phyloP scores from a whole-genome alignment of 2,113 vertebrate species.

The Gavia stellata region DNA sequence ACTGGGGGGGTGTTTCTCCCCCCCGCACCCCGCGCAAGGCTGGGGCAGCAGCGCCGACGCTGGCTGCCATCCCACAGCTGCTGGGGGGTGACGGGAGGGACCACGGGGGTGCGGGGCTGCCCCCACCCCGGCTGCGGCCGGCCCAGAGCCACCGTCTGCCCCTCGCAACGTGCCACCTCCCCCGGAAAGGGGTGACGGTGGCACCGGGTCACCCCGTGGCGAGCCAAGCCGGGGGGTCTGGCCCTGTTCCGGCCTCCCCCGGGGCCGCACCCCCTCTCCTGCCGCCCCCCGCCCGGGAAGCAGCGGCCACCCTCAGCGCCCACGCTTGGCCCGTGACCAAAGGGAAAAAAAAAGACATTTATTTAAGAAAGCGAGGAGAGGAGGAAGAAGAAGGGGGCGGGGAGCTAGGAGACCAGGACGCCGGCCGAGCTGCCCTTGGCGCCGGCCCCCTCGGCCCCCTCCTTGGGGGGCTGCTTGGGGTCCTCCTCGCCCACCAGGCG shows the following conservation, averaged over 20 bases:
- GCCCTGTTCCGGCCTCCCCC: neutral
- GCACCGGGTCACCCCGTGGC: too few relatives aligned
- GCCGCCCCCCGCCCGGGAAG: neutral
- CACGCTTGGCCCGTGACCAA: neutral
- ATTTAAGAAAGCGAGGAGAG: too few relatives aligned
- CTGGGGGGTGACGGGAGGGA: too few relatives aligned
- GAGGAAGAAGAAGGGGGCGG: too few relatives aligned
- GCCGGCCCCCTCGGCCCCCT: constrained; percentile 74
- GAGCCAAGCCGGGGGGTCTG: too few relatives aligned
- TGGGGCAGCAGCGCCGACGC: neutral
- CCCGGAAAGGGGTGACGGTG: accelerated
- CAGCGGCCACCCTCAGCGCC: neutral
- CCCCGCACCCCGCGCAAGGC: too few relatives aligned
- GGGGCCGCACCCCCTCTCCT: neutral
- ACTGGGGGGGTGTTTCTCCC: neutral
- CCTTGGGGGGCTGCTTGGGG: constrained; percentile 72
- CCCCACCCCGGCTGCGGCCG: too few relatives aligned
- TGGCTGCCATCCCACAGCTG: neutral
- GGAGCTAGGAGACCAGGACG: constrained; percentile 85
- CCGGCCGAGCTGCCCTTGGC: constrained; percentile 78
- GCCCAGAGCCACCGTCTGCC: neutral
- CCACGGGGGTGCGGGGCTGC: too few relatives aligned
- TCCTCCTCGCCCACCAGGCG: constrained; percentile 88
- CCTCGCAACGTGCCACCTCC: neutral
- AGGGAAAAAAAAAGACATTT: neutral